Base-by-base conservation (phyloP, 1,140 invertebrate species). In the Hylaeus volcanicus region DNA sequence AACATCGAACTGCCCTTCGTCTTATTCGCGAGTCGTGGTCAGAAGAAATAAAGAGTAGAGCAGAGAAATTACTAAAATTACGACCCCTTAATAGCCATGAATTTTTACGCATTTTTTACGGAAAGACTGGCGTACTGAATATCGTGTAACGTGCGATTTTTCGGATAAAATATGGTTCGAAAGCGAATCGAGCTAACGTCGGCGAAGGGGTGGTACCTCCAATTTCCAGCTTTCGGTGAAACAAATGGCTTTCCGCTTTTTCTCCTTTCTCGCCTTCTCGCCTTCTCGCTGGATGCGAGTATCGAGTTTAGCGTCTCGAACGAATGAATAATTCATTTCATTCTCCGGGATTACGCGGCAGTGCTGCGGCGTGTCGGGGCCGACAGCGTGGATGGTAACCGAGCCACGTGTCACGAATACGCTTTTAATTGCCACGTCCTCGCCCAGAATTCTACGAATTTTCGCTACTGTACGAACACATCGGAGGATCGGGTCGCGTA, bases 311-410 rank as follows among this genome's bases (percentile, higher is more conserved):
- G 83, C 87, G 82, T 85, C 77, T 88, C 72, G 84, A 71, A 88
- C 84, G 74, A 74, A 90, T 92, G 89, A 91, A 92, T 92, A 88
- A 92, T 92, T 91, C 91, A 91, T 91, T 91, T 91, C 89, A 90
- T 92, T 91, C 88, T 70, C 78, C 76, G 74, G 83, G 86, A 89
- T 90, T 84, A 88, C 81, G 73, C 74, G 64, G 48, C 63, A 11
- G 78, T 43, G 63, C 63, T 11, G 51, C 41, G 53, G 39, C 26
- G 70, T 39, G n/a, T 4, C 58, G n/a, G 11, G 8, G 43, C 5
- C 6, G 58, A 5, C 41, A 5, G 12, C 3, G 26, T 43, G 48
- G 56, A 61, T n/a, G 11, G 48, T 58, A 15, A 51, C 56, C 71
- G 39, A 70, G 53, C 55, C n/a, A 56, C 60, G 72, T 45, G 60